phyloP scores from a whole-genome alignment of 2,888 invertebrate genomes.

The Parthenolecanium corni region DNA sequence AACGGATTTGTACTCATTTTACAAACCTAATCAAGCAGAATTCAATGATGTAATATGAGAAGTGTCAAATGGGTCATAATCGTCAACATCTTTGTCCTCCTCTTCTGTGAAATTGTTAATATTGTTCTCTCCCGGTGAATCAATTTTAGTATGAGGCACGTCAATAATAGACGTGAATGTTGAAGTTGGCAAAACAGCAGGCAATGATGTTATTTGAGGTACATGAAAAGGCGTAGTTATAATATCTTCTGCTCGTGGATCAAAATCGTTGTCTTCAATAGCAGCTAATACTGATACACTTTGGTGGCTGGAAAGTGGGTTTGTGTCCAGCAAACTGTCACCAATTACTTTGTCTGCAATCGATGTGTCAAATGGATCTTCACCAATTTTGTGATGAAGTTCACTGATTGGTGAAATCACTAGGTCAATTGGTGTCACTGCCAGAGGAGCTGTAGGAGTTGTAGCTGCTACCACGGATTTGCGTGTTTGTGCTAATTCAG shows the following conservation, averaged over 20 bases:
- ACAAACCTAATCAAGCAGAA: neutral
- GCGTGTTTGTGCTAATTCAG: neutral
- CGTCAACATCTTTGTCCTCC: conserved; percentile 22
- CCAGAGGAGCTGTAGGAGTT: conserved; percentile 41
- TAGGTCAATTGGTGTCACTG: conserved; percentile 15
- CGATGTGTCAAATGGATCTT: conserved; percentile 79
- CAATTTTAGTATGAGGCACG: conserved; percentile 42
- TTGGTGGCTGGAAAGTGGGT: too few relatives aligned
- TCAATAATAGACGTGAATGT: too few relatives aligned
- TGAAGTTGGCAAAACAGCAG: too few relatives aligned
- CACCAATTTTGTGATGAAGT: conserved; percentile 2
- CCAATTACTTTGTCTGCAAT: conserved; percentile 44
- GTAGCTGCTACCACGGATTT: conserved; percentile 32
- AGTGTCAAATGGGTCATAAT: conserved; percentile 54
- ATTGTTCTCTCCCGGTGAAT: conserved; percentile 73
- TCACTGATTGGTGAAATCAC: neutral
- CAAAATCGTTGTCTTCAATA: conserved; percentile 54
- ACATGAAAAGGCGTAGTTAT: neutral
- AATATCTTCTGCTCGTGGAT: conserved; percentile 58
- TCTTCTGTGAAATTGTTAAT: conserved; percentile 29
- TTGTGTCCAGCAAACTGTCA: neutral
- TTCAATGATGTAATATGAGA: conserved; percentile 42
- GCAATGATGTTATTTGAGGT: conserved; percentile 16
- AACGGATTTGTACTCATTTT: conserved; percentile 60
- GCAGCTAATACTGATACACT: conserved; percentile 1